phyloP scores from a whole-genome alignment of 2,888 invertebrate species.

The Cerceris rybyensis region DNA sequence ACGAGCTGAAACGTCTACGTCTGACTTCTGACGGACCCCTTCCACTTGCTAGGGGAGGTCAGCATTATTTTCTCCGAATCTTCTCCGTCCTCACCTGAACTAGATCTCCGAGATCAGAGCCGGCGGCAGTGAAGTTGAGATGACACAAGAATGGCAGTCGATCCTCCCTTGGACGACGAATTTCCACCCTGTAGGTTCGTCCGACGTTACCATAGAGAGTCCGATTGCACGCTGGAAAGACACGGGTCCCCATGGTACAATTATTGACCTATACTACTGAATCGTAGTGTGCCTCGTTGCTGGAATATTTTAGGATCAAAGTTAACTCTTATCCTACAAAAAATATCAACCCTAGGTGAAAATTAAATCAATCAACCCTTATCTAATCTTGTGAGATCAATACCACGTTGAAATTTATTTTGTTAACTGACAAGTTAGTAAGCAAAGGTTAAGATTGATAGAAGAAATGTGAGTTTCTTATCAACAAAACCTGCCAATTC shows the following conservation, averaged over 20 bases:
- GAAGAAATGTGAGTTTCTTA: too few relatives aligned
- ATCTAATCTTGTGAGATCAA: too few relatives aligned
- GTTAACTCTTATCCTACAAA: too few relatives aligned
- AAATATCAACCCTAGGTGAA: too few relatives aligned
- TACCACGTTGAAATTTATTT: too few relatives aligned
- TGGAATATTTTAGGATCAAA: too few relatives aligned
- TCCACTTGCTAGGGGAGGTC: conserved; percentile 28
- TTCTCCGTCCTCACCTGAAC: conserved; percentile 85
- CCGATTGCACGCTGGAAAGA: conserved; percentile 89
- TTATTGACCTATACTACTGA: neutral
- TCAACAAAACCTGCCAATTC: too few relatives aligned
- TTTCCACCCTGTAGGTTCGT: conserved; percentile 90
- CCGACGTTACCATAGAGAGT: conserved; percentile 92
- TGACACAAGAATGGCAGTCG: conserved; percentile 91
- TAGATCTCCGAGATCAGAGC: conserved; percentile 90
- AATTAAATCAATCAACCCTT: too few relatives aligned
- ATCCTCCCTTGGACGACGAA: conserved; percentile 88
- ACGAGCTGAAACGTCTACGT: conserved; percentile 20
- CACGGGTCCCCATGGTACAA: neutral
- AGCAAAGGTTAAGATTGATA: too few relatives aligned
- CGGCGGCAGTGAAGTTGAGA: conserved; percentile 92
- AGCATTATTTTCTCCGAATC: conserved; percentile 54
- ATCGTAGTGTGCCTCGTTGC: too few relatives aligned
- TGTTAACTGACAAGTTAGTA: too few relatives aligned
- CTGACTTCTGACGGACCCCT: conserved; percentile 41